A percentile compares a stretch with the other conserved stretches of the same genome.
phyloP scores from a whole-genome alignment of 2,113 vertebrate species.

The Gallinago paraguaiae region DNA sequence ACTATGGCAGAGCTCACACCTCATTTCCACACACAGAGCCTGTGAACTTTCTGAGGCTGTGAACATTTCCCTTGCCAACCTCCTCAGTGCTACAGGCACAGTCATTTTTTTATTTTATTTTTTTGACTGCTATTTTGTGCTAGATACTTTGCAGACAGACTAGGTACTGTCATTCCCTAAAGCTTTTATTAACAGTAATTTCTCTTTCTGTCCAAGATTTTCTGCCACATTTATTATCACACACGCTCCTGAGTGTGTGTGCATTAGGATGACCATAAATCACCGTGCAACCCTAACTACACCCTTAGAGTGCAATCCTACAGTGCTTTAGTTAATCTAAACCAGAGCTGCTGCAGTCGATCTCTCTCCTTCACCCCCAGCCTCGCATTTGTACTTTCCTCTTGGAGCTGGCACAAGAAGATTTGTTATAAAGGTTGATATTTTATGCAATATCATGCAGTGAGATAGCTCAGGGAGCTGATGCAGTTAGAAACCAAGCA shows the following conservation, averaged over 20 bases:
- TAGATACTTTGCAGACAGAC: background rate
- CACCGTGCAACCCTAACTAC: background rate
- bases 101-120: background rate
- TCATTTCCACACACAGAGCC: background rate
- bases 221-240: background rate
- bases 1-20: background rate
- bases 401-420: background rate
- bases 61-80: background rate
- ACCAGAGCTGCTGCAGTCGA: background rate
- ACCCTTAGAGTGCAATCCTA: background rate
- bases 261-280: background rate
- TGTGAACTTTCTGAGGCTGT: background rate
- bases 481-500: background rate
- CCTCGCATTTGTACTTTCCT: background rate
- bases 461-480: background rate
- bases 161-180: accelerated
- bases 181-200: background rate
- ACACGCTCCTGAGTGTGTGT: accelerated
- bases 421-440: background rate
- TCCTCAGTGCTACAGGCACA: background rate
- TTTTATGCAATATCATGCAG: background rate
- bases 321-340: background rate
- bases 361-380: background rate
- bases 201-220: background rate
- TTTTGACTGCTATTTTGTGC: background rate